Base-by-base conservation (phyloP, 1,140 invertebrate genomes). In the Lanistes nyassanus region DNA sequence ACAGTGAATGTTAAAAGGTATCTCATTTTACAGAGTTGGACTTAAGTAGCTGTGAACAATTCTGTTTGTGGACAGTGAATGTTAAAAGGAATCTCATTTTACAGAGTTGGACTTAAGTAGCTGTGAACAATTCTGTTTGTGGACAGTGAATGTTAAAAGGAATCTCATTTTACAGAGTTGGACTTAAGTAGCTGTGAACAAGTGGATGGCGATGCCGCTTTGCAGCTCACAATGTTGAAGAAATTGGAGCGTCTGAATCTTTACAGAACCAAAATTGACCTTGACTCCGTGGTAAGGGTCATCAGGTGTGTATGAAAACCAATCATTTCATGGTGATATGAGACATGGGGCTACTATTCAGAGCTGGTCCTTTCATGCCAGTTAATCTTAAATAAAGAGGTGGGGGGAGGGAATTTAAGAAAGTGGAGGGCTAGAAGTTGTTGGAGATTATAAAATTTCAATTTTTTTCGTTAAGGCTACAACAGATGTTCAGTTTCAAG, bases 181-280 rank as follows among this genome's bases (percentile, higher is more conserved):
- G 92, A 92, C 80, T 86, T 95, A 58, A 88, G 92, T 47, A 92
- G 93, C 82, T 93, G 92, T 85, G 75, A 77, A 73, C 80, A 88
- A 79, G 90, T 90, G 78, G 92, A 91, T 68, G 71, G 77, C 19
- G 34, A 21, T 21, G 93, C 93, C 39, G 94, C 94, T 87, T 87
- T 87, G 42, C 88, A 90, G 55, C 87, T 96, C 3, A 84, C 91
- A 29, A 88, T 91, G 69, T 85, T 96, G 3, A 92, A 90, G 58
- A 92, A 92, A 70, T 88, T 97, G 7, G 92, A 93, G 81, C 90
- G 93, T 39, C 86, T 97, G 29, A 95, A 96, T 88, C 88, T 97
- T 19, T 96, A 95, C 83, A 91, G 93, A 78, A 94, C 85, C 91
- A 92, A 93, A 86, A 87, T 89, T 80, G 82, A 86, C 60, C 76